These are phyloP conservation scores for Cynopterus sphinx DNA, from an alignment of 2,797 vertebrate species.

Conservation along the genomic window DNA sequence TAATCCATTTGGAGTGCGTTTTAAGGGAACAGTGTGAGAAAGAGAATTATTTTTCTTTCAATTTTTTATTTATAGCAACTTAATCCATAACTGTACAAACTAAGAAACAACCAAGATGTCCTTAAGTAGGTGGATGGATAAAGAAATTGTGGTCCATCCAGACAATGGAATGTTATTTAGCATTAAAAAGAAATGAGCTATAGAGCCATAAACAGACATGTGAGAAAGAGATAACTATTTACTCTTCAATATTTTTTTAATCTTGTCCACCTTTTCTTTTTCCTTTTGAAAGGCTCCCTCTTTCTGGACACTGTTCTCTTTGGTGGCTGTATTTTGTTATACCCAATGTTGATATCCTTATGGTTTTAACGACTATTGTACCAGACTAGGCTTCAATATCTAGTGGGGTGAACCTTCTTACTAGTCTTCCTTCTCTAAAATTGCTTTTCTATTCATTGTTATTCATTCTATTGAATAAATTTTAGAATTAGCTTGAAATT, in stretches of 20 bases:
- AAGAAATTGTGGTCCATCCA: neutral
- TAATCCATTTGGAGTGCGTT: conserved; percentile 11
- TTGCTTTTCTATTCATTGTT: neutral
- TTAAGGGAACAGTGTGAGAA: neutral
- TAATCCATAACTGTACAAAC: neutral
- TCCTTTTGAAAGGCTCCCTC: neutral
- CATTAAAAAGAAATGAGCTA: neutral
- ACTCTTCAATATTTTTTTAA: neutral
- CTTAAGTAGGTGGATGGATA: neutral
- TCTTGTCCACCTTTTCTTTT: neutral
- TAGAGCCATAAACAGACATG: neutral
- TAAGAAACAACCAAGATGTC: neutral
- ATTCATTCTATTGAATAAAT: neutral
- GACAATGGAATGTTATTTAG: neutral
- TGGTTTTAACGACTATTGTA: neutral
- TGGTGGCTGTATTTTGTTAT: neutral
- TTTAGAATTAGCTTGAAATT: neutral
- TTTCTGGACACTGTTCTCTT: neutral
- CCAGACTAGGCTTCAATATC: neutral
- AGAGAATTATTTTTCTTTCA: neutral
- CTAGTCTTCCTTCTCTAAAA: neutral
- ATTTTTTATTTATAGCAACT: neutral
- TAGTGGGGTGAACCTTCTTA: neutral
- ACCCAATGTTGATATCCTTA: neutral
- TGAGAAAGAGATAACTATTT: neutral